A percentile compares a stretch with the other conserved stretches of the same genome.
Conservation (phyloP, 1,140 invertebrate genomes). For the Venustaconcha ellipsiformis region DNA sequence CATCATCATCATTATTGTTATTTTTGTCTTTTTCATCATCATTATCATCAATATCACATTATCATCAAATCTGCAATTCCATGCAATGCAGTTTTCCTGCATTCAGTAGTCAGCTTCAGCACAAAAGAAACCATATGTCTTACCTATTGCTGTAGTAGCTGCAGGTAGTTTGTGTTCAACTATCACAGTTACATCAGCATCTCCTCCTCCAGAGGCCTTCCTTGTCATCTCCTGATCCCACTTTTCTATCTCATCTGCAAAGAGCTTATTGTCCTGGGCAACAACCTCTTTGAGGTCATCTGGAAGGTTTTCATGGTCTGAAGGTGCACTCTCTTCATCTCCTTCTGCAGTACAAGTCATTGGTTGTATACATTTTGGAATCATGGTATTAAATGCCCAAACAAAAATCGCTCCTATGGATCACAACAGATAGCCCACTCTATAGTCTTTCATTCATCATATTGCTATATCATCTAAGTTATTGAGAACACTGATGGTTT, state of each 20-base stretch:
- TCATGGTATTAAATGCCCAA: not conserved
- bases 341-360: not conserved
- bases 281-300: slow-evolving; percentile 66
- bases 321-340: not conserved
- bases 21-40: too few relatives aligned
- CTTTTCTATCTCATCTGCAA: slow-evolving; percentile 64
- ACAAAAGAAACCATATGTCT: too few relatives aligned
- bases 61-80: too few relatives aligned
- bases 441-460: not conserved
- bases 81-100: too few relatives aligned
- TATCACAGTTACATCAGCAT: slow-evolving; percentile 26
- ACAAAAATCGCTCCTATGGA: not conserved
- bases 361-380: not conserved
- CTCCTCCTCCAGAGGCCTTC: slow-evolving; percentile 32
- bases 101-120: not conserved
- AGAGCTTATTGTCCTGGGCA: slow-evolving; percentile 65
- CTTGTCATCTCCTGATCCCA: slow-evolving; percentile 66
- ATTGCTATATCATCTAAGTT: not conserved
- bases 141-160: not conserved
- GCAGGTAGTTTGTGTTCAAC: slow-evolving; percentile 36
- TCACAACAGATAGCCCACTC: not conserved
- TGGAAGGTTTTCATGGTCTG: slow-evolving; percentile 46
- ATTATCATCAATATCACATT: too few relatives aligned
- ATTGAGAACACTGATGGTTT: too few relatives aligned
- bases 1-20: too few relatives aligned